A percentile compares a stretch with the other conserved stretches of the same genome.
Evolutionary conservation across 2,113 vertebrate species (phyloP).

Genomic region (Megaceryle maxima): DNA sequence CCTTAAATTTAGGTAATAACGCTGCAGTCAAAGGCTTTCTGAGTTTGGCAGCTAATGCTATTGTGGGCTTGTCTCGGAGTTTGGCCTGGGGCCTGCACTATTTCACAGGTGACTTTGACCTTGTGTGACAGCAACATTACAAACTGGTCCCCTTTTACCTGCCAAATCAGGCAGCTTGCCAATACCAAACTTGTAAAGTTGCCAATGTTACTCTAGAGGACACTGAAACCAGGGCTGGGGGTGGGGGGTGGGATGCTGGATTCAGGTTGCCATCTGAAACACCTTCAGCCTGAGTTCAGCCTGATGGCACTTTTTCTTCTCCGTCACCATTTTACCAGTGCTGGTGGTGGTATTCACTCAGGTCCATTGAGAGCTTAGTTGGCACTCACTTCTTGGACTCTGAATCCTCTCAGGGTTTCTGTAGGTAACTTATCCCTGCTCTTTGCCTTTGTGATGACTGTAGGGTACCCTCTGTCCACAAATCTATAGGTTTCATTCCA

Average conservation of each 20-base stretch:
- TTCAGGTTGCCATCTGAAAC: neutral
- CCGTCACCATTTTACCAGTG: too few relatives aligned
- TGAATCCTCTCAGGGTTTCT: neutral
- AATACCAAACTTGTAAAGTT: neutral
- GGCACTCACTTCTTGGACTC: neutral
- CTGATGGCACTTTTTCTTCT: neutral
- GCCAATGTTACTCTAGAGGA: neutral
- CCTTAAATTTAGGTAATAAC: constrained; percentile 17
- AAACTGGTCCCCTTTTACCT: neutral
- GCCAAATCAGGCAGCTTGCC: neutral
- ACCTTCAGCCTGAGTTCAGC: neutral
- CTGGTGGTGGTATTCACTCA: neutral
- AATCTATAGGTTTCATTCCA: neutral
- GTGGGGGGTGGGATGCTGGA: neutral
- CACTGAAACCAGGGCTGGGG: neutral
- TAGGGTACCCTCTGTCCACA: neutral
- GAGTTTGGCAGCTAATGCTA: neutral
- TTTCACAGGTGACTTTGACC: neutral
- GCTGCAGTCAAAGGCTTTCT: constrained; percentile 15
- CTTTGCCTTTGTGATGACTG: neutral
- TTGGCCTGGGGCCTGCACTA: neutral
- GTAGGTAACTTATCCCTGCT: neutral
- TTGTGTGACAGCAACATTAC: neutral
- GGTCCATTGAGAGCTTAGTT: neutral
- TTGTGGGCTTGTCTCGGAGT: neutral